Percentiles rank a stretch among this genome's conserved stretches.
These are phyloP conservation scores for Agrilus biguttatus DNA, from an alignment of 2,888 invertebrate species.

Conservation along the genomic window DNA sequence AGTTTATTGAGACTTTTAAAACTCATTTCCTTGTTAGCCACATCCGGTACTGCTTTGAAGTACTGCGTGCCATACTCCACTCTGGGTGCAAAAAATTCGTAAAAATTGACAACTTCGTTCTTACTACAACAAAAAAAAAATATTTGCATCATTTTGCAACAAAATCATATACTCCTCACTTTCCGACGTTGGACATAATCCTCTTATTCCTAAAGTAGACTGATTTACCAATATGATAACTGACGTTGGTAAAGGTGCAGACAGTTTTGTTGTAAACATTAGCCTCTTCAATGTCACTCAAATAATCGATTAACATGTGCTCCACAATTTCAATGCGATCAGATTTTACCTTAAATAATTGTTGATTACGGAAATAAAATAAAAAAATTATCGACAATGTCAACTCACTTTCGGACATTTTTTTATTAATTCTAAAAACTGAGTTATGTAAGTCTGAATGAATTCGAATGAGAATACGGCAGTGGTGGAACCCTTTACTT, in stretches of 20 bases:
- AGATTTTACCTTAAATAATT: slow-evolving; percentile 6
- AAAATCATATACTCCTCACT: neutral
- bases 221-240: slow-evolving; percentile 10
- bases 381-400: neutral
- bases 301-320: slow-evolving; percentile 7
- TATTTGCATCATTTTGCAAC: neutral
- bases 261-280: slow-evolving; percentile 7
- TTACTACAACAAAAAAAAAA: slow-evolving; percentile 4
- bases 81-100: slow-evolving; percentile 9
- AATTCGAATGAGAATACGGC: slow-evolving; percentile 9
- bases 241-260: slow-evolving; percentile 7
- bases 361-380: too few species aligned
- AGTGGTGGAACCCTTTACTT: neutral
- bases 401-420: slow-evolving; percentile 5
- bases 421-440: slow-evolving; percentile 5
- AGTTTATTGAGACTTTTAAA: slow-evolving; percentile 7
- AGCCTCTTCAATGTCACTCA: slow-evolving; percentile 10
- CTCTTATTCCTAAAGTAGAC: slow-evolving; percentile 11
- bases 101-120: slow-evolving; percentile 7
- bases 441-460: slow-evolving; percentile 8
- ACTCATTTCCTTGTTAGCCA: neutral
- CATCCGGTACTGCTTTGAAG: slow-evolving; percentile 8
- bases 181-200: slow-evolving; percentile 4
- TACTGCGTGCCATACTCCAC: slow-evolving; percentile 6
- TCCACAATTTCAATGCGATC: slow-evolving; percentile 4